These are phyloP conservation scores for Apostichopus parvimensis DNA, from an alignment of 35 echinoderm and acorn worm species.

Conservation along the genomic window DNA sequence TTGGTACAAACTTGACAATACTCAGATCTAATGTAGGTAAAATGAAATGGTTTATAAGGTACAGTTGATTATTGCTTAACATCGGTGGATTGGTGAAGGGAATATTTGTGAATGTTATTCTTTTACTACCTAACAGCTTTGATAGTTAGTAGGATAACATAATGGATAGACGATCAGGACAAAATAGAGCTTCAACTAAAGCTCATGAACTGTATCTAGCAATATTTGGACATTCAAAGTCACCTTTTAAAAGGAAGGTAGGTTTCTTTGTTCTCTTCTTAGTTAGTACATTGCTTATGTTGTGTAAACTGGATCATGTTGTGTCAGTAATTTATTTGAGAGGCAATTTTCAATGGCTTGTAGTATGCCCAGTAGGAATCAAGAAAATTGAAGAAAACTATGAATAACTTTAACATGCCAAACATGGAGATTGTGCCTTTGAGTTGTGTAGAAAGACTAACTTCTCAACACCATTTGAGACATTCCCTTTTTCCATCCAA, in stretches of 20 bases:
- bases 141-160: not conserved
- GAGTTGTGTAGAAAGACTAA: no score
- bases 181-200: conserved; percentile 27
- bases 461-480: no score
- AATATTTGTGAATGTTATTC: not conserved
- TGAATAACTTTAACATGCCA: no score
- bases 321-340: no score
- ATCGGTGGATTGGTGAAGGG: not conserved
- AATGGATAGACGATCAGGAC: not conserved
- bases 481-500: no score
- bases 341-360: no score
- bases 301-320: no score
- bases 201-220: conserved; percentile 32
- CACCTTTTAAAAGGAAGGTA: conserved; percentile 37
- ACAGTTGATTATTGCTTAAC: not conserved
- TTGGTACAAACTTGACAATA: not conserved
- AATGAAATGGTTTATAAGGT: not conserved
- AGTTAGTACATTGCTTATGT: no score
- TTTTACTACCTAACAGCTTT: not conserved
- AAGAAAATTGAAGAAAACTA: no score
- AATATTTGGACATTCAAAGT: conserved; percentile 33
- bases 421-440: no score
- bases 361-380: no score
- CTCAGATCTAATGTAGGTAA: not conserved
- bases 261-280: not conserved